A percentile compares a stretch with the other conserved stretches of the same genome.
These are phyloP conservation scores for Squalus acanthias DNA, from an alignment of 2,797 vertebrate genomes.

Conservation along the genomic window DNA sequence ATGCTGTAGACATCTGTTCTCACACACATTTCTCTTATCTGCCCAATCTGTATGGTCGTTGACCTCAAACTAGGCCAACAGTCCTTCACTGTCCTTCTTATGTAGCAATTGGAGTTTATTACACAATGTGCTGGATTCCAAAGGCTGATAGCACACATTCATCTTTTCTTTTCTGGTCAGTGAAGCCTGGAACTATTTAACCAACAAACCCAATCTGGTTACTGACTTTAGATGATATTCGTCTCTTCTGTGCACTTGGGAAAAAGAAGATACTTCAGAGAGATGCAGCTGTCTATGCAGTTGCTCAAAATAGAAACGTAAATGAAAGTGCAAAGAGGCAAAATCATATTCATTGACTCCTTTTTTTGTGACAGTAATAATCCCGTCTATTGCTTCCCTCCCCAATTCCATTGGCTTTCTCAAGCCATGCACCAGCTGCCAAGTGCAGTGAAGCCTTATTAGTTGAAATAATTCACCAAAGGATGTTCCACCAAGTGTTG, in stretches of 20 bases:
- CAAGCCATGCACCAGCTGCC: not conserved
- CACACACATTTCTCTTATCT: constrained; percentile 52
- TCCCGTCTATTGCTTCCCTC: not conserved
- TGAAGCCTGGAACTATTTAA: constrained; percentile 33
- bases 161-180: constrained; percentile 41
- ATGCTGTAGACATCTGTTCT: constrained; percentile 48
- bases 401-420: not conserved
- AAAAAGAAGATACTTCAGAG: not conserved
- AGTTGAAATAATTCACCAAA: not conserved
- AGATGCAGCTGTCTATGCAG: not conserved
- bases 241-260: not conserved
- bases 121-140: constrained; percentile 47
- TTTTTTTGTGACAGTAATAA: not conserved
- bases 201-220: not conserved
- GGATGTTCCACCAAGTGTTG: not conserved
- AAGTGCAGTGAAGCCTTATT: not conserved
- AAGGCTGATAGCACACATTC: constrained; percentile 46
- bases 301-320: not conserved
- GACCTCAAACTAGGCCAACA: constrained; percentile 58
- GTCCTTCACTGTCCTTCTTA: constrained; percentile 42
- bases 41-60: constrained; percentile 58
- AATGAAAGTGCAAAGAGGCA: not conserved
- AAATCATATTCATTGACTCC: not conserved
- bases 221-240: not conserved
- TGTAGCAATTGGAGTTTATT: constrained; percentile 45